Base-by-base conservation (phyloP, 2,797 vertebrate species). In the Peromyscus melanophrys region DNA sequence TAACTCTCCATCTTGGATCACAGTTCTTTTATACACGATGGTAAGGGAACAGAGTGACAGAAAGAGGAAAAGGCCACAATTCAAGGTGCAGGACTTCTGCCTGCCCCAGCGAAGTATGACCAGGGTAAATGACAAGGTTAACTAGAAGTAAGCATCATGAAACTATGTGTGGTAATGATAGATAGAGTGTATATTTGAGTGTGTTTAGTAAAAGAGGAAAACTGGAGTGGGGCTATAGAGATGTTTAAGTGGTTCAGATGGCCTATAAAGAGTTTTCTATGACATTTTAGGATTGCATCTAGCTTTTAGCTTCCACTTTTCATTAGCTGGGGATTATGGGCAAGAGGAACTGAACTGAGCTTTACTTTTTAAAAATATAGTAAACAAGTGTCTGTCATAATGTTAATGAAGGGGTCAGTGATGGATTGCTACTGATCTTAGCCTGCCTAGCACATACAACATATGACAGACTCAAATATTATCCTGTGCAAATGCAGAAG, bases 401-500 rank as follows among this genome's bases (percentile, higher is more conserved):
- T 37, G 34, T 63, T 27, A 76, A 81, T 55, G 49, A 90, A 90
- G 37, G 76, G 49, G 52, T 37, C 31, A 49, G 11, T 29, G 57
- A 80, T 31, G 29, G 27, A 34, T 49, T 40, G 23, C 10, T 95
- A 34, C 37, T 40, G 34, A 4, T 94, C 13, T 91, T 59, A 82
- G 40, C 46, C 21, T 89, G 34, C 8, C 67, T 40, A 85, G 17
- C 37, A 85, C 34, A 67, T 0, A 5, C 73, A 80, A 3, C n/a
- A 80, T 4, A 31, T 43, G 77, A 82, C 29, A 29, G 21, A 34
- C 29, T 43, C 88, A 63, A 71, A 43, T 71, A 73, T 46, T 37
- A 90, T 86, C 84, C 46, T 49, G 49, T n/a, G 12, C 76, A 97
- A 75, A 90, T n/a, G 57, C 71, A 73, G 43, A 84, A 89, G 43